phyloP scores from a whole-genome alignment of 2,888 invertebrate species.

The Amphipoea oculea region DNA sequence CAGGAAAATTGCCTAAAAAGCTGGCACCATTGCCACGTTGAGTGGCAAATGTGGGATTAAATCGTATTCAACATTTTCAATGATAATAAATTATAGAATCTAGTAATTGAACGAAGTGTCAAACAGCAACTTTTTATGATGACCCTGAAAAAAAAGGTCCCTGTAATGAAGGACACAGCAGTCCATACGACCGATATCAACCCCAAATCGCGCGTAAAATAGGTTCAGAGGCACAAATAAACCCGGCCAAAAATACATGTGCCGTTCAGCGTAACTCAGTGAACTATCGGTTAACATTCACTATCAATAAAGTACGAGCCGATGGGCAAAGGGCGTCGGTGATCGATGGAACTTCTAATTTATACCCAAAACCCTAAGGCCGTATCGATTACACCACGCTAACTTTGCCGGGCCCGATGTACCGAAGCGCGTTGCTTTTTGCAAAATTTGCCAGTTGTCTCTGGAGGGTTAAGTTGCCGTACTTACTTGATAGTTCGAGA shows the following conservation, averaged over 20 bases:
- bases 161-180: slow-evolving; percentile 26
- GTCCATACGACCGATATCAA: slow-evolving; percentile 45
- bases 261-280: slow-evolving; percentile 75
- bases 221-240: slow-evolving; percentile 61
- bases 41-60: not conserved
- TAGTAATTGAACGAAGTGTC: not conserved
- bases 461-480: slow-evolving; percentile 75
- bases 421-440: slow-evolving; percentile 81
- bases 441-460: slow-evolving; percentile 81
- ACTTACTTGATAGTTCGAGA: slow-evolving; percentile 65
- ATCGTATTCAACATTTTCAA: not conserved
- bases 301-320: slow-evolving; percentile 88
- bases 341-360: slow-evolving; percentile 90
- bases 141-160: slow-evolving; percentile 14
- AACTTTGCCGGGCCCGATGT: slow-evolving; percentile 80
- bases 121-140: not conserved
- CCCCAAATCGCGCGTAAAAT: slow-evolving; percentile 59
- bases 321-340: slow-evolving; percentile 89
- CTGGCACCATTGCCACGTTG: not conserved
- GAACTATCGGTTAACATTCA: slow-evolving; percentile 87
- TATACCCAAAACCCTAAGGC: slow-evolving; percentile 89
- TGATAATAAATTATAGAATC: not conserved
- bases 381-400: slow-evolving; percentile 87
- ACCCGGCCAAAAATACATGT: slow-evolving; percentile 73
- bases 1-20: not conserved